Conservation (phyloP, 2,888 invertebrate genomes). For the Andricus curvator region DNA sequence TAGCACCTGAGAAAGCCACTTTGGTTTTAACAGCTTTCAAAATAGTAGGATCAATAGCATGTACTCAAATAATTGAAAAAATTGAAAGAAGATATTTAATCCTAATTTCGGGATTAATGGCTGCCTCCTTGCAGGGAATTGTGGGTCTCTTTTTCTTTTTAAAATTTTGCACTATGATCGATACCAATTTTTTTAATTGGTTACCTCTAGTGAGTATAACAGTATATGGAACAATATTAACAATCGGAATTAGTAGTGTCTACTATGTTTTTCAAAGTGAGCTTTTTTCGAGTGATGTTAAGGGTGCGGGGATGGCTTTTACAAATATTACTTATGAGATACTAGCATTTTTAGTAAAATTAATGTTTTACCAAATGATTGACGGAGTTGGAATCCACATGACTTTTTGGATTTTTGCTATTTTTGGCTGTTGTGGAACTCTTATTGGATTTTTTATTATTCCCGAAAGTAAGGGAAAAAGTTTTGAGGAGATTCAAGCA, state of each 20-base stretch:
- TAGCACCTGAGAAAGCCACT: slow-evolving; percentile 80
- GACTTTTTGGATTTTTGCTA: slow-evolving; percentile 79
- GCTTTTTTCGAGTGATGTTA: slow-evolving; percentile 83
- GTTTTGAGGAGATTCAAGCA: slow-evolving; percentile 81
- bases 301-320: slow-evolving; percentile 83
- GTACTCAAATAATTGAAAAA: slow-evolving; percentile 82
- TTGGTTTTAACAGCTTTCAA: slow-evolving; percentile 81
- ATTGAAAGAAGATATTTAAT: slow-evolving; percentile 83
- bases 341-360: slow-evolving; percentile 82
- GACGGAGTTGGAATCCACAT: slow-evolving; percentile 59
- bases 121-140: slow-evolving; percentile 80
- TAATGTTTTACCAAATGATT: slow-evolving; percentile 81
- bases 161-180: slow-evolving; percentile 63
- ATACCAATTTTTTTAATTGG: slow-evolving; percentile 67
- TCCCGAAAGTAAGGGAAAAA: slow-evolving; percentile 83
- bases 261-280: slow-evolving; percentile 84
- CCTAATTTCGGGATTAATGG: slow-evolving; percentile 81
- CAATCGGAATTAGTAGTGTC: slow-evolving; percentile 83
- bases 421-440: slow-evolving; percentile 80
- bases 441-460: slow-evolving; percentile 76
- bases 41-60: slow-evolving; percentile 81
- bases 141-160: slow-evolving; percentile 81
- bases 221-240: slow-evolving; percentile 82
- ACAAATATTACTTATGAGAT: slow-evolving; percentile 82
- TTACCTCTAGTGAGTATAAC: slow-evolving; percentile 82